These are phyloP conservation scores for Macaca nemestrina DNA, from an alignment of 2,113 vertebrate genomes.

Conservation along the genomic window DNA sequence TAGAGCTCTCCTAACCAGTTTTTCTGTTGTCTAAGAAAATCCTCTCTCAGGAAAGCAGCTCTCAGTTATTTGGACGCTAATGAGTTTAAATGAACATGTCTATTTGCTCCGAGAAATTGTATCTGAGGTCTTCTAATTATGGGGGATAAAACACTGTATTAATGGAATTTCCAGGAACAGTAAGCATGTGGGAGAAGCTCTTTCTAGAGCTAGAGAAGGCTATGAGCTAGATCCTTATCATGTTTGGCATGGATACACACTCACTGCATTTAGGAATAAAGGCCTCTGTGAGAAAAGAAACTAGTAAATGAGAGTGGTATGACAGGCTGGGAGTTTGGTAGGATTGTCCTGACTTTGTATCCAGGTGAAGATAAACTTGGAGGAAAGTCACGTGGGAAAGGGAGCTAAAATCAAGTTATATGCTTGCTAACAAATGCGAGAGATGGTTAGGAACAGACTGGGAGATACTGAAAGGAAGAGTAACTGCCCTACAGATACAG, in stretches of 20 bases:
- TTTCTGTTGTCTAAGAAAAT: conserved; percentile 1
- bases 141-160: background rate
- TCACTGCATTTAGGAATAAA: background rate
- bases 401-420: background rate
- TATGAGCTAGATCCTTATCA: background rate
- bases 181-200: background rate
- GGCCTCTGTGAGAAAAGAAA: background rate
- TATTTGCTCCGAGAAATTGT: conserved; percentile 24
- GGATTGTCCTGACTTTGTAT: background rate
- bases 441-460: background rate
- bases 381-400: background rate
- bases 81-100: background rate
- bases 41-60: conserved; percentile 9
- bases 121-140: background rate
- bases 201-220: background rate
- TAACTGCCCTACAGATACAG: background rate
- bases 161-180: background rate
- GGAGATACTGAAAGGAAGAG: background rate
- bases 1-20: background rate
- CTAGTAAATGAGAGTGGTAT: background rate
- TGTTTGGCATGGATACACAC: background rate
- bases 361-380: background rate
- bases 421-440: background rate
- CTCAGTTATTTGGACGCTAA: background rate
- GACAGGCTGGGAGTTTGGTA: background rate